phyloP scores from a whole-genome alignment of 2,113 vertebrate species.

The Junco hyemalis region DNA sequence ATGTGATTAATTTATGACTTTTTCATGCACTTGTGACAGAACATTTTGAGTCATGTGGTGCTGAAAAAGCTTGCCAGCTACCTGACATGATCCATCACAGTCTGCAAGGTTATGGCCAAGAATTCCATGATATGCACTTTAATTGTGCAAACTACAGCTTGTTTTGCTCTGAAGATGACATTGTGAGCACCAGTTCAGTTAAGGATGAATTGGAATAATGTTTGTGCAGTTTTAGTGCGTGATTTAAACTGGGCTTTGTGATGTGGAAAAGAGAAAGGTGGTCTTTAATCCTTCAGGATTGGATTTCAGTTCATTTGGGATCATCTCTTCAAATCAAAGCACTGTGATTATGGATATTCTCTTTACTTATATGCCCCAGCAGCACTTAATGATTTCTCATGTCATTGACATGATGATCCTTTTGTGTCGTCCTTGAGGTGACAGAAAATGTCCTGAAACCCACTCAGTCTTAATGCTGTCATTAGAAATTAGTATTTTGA shows the following conservation, averaged over 20 bases:
- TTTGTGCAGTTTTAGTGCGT: not conserved
- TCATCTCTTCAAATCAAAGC: not conserved
- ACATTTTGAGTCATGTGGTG: not conserved
- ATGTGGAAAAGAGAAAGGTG: not conserved
- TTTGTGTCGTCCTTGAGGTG: not conserved
- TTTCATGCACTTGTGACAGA: not conserved
- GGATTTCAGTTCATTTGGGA: not conserved
- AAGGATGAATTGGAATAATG: not conserved
- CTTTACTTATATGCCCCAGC: not conserved
- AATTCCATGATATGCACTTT: not conserved
- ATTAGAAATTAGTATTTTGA: not conserved
- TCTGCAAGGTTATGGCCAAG: not conserved
- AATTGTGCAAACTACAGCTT: not conserved
- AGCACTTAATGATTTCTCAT: not conserved
- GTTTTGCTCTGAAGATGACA: not conserved
- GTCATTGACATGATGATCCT: not conserved
- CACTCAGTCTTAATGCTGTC: not conserved
- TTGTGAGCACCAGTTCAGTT: not conserved
- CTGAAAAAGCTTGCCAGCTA: not conserved
- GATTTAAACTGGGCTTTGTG: not conserved
- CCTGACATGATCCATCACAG: not conserved
- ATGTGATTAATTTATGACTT: not conserved
- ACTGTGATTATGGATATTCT: not conserved
- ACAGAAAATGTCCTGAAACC: not conserved
- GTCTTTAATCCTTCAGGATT: constrained; percentile 3